Base-by-base conservation (phyloP, 2,888 invertebrate species). In the Epistrophe grossulariae region DNA sequence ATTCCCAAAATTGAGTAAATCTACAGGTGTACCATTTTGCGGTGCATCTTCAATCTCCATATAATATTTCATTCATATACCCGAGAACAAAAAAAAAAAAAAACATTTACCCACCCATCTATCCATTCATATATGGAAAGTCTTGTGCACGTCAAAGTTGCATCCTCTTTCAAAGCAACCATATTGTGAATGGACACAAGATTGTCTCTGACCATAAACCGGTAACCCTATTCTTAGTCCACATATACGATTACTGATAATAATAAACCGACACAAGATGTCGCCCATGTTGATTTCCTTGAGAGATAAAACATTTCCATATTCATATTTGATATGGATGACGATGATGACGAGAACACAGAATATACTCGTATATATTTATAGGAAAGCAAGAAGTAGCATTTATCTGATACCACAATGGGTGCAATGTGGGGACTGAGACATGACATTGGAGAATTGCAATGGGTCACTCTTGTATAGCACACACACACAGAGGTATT, bases 221-320 rank as follows among this genome's bases (percentile, higher is more conserved):
- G 73, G 24, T 70, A 70, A 40, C 52, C 19, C 24, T 40, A 40
- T 70, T 40, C 15, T 15, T 52, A 15, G 17, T 40, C 38, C 50
- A n/a, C n/a, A 38, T 13, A 64, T 6, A 71, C 24, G 24, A 24
- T 1, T 45, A 6, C 52, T 43, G 17, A 19, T 43, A 70, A 24
- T 24, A 28, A 31, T 77, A 43, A 24, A 50, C 70, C 35, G 40
- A 76, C 66, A 82, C 60, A 79, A 79, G 70, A 76, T 73, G 62
- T 70, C 73, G 48, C 79, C 35, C 66, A 74, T 84, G 79, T 71
- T 84, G 66, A 71, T 84, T 79, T 84, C 79, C 74, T 80, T 24
- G 35, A 66, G 66, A 71, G 73, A 84, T 80, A 71, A 79, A 71
- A 71, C 71, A 79, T 79, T 79, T 71, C 80, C 84, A 84, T 84